A percentile compares a stretch with the other conserved stretches of the same genome.
Conservation (phyloP, 1,140 invertebrate genomes). For the Drosophila nasuta region DNA sequence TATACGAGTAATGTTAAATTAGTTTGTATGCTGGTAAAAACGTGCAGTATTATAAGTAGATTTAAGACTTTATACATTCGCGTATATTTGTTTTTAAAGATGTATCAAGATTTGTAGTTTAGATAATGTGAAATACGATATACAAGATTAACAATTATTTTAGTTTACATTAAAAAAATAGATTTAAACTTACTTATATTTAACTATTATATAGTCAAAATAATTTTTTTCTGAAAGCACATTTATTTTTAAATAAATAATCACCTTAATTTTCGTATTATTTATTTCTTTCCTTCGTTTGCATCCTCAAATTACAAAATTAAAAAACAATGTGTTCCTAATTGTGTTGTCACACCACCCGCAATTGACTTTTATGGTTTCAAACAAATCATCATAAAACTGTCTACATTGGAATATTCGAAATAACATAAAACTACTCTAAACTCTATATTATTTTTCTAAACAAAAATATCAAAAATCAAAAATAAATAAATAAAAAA, state of each 20-base stretch:
- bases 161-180: too few relatives aligned
- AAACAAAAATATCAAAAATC: conserved; percentile 42
- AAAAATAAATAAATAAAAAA: conserved; percentile 36
- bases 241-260: conserved; percentile 26
- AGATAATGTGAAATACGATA: too few relatives aligned
- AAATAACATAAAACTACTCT: conserved; percentile 61
- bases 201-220: conserved; percentile 12
- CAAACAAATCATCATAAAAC: conserved; percentile 57
- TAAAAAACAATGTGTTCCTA: conserved; percentile 52
- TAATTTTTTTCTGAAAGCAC: conserved; percentile 20
- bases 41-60: conserved; percentile 2
- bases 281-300: conserved; percentile 7
- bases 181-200: not conserved
- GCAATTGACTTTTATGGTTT: conserved; percentile 60
- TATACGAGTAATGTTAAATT: too few relatives aligned
- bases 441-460: conserved; percentile 76
- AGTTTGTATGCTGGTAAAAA: too few relatives aligned
- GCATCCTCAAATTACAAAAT: conserved; percentile 56
- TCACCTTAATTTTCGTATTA: conserved; percentile 43
- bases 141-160: too few relatives aligned
- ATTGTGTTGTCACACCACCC: conserved; percentile 53
- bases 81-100: conserved; percentile 17
- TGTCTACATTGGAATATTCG: conserved; percentile 71
- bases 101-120: not conserved
- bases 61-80: conserved; percentile 27